These are phyloP conservation scores for Chlorocebus sabaeus DNA, from an alignment of 2,113 vertebrate species.

Conservation along the genomic window DNA sequence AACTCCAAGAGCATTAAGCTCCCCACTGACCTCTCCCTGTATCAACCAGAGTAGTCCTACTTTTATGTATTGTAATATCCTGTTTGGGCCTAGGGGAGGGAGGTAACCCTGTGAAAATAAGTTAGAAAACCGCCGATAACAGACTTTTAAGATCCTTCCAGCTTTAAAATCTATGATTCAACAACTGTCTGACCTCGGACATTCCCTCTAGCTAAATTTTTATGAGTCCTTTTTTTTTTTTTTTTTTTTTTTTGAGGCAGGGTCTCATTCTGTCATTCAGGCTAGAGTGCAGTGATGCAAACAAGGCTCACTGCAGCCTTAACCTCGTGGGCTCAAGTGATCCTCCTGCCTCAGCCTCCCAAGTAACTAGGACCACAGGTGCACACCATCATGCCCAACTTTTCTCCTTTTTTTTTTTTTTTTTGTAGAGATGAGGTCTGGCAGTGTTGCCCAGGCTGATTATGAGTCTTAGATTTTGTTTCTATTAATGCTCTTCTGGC, in stretches of 20 bases:
- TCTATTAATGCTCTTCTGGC: constrained; percentile 14
- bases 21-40: background rate
- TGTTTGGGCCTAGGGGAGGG: background rate
- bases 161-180: constrained; percentile 26
- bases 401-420: too few species aligned
- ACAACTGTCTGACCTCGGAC: background rate
- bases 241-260: too few species aligned
- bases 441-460: too few species aligned
- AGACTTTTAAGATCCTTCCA: constrained; percentile 5
- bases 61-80: background rate
- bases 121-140: background rate
- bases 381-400: too few species aligned
- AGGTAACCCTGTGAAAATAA: constrained; percentile 6
- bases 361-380: too few species aligned
- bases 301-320: too few species aligned
- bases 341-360: too few species aligned
- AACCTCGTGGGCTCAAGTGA: too few species aligned
- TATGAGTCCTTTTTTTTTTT: constrained; percentile 29
- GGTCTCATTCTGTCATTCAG: too few species aligned
- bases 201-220: background rate
- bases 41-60: background rate
- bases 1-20: background rate
- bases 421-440: too few species aligned
- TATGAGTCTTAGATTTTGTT: constrained; percentile 42
- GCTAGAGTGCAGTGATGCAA: too few species aligned